Conservation (phyloP, 1,140 invertebrate species). For the Brachionus angularis region DNA sequence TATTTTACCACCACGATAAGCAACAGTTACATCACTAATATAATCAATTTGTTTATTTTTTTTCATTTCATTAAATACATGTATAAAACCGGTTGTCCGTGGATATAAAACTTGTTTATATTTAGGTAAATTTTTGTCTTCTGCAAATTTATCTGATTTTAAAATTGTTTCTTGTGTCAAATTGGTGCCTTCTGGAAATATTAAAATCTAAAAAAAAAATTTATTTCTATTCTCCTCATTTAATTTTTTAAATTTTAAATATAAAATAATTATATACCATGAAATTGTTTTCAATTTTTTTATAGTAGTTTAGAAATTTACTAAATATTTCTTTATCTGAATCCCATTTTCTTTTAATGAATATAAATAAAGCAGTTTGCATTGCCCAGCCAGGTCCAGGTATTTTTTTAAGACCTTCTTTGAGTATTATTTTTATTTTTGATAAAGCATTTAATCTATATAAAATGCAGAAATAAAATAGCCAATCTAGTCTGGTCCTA, state of each 20-base stretch:
- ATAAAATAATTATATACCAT: slow-evolving; percentile 47
- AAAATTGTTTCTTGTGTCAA: slow-evolving; percentile 68
- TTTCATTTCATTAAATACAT: slow-evolving; percentile 64
- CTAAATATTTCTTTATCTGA: slow-evolving; percentile 68
- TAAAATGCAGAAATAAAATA: slow-evolving; percentile 36
- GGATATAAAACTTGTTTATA: slow-evolving; percentile 77
- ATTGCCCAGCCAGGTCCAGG: slow-evolving; percentile 67
- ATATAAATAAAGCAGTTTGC: slow-evolving; percentile 77
- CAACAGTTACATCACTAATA: slow-evolving; percentile 38
- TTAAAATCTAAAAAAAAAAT: slow-evolving; percentile 61
- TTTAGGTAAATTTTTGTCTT: slow-evolving; percentile 64
- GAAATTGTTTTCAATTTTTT: slow-evolving; percentile 60
- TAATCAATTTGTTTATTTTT: slow-evolving; percentile 57
- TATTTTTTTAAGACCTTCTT: slow-evolving; percentile 31
- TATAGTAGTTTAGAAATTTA: slow-evolving; percentile 70
- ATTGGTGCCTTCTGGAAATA: slow-evolving; percentile 86
- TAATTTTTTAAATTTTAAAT: not conserved
- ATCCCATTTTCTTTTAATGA: slow-evolving; percentile 75
- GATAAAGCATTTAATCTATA: slow-evolving; percentile 29
- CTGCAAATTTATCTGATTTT: slow-evolving; percentile 71
- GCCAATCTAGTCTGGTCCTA: slow-evolving; percentile 28
- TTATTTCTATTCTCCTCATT: too few relatives aligned
- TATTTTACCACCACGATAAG: slow-evolving; percentile 14
- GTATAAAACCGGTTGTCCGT: slow-evolving; percentile 76
- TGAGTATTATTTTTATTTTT: slow-evolving; percentile 42